These are phyloP conservation scores for Nothoprocta pentlandii DNA, from an alignment of 2,113 vertebrate genomes.

Conservation along the genomic window DNA sequence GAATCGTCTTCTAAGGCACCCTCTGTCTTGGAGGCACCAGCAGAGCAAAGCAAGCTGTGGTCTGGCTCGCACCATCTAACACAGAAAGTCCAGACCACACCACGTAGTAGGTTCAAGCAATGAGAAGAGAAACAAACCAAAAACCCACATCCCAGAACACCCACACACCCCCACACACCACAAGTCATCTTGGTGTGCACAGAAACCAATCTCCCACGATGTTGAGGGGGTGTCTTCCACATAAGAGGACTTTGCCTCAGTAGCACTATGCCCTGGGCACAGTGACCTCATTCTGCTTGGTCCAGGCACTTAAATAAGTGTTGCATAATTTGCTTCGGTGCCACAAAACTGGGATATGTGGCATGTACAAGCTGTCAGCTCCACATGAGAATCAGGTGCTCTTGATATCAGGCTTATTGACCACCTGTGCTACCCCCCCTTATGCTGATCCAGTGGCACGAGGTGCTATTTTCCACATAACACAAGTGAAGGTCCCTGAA, in stretches of 20 bases:
- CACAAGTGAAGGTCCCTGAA: background rate
- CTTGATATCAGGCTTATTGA: background rate
- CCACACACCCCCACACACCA: no score
- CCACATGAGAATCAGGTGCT: background rate
- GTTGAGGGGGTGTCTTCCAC: background rate
- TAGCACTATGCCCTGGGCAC: background rate
- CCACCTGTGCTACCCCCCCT: background rate
- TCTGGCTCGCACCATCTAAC: background rate
- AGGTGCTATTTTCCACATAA: background rate
- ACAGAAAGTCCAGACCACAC: background rate
- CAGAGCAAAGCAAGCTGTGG: background rate
- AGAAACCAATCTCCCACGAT: background rate
- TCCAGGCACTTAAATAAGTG: background rate
- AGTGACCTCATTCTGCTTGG: background rate
- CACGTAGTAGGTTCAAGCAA: background rate
- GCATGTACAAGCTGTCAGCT: accelerated
- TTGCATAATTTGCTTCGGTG: background rate
- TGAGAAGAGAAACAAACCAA: no score
- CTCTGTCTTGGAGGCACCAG: background rate
- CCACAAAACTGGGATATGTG: background rate
- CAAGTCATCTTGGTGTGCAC: no score
- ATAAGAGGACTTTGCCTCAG: background rate
- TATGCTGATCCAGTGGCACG: background rate
- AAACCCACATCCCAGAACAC: no score
- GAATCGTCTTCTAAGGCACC: background rate